A percentile compares a stretch with the other conserved stretches of the same genome.
These are phyloP conservation scores for Mirza zaza DNA, from an alignment of 2,113 vertebrate genomes.

Conservation along the genomic window DNA sequence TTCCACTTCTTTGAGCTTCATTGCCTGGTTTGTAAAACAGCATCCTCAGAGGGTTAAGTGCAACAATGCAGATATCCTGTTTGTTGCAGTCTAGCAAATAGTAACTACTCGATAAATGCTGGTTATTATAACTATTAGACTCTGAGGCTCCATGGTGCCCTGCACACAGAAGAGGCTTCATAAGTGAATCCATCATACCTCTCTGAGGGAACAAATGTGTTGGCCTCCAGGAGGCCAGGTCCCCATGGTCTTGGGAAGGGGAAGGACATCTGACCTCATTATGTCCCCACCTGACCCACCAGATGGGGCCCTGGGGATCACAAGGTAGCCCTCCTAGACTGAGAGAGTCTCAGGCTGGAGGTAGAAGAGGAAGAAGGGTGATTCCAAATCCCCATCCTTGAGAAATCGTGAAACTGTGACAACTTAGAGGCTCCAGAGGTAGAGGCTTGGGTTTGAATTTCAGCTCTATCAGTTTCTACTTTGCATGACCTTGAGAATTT, in stretches of 20 bases:
- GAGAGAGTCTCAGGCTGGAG: background rate
- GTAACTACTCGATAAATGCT: background rate
- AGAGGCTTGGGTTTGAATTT: background rate
- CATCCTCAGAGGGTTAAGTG: background rate
- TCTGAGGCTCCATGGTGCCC: background rate
- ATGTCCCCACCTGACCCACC: background rate
- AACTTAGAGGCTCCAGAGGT: background rate
- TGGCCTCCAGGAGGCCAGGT: background rate
- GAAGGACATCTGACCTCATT: background rate
- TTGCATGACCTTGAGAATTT: background rate
- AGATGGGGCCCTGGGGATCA: background rate
- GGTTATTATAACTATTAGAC: background rate
- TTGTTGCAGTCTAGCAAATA: background rate
- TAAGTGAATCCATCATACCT: background rate
- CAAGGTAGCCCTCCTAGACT: fast-evolving
- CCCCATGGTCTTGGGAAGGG: background rate
- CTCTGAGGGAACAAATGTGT: fast-evolving
- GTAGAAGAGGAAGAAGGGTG: background rate
- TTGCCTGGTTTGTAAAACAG: background rate
- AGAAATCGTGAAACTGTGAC: background rate
- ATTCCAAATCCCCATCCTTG: background rate
- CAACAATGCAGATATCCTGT: background rate
- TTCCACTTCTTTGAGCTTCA: background rate
- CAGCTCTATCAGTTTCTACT: background rate
- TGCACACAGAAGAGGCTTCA: background rate